Conservation (phyloP, 2,113 vertebrate genomes). For the Parotia lawesii region DNA sequence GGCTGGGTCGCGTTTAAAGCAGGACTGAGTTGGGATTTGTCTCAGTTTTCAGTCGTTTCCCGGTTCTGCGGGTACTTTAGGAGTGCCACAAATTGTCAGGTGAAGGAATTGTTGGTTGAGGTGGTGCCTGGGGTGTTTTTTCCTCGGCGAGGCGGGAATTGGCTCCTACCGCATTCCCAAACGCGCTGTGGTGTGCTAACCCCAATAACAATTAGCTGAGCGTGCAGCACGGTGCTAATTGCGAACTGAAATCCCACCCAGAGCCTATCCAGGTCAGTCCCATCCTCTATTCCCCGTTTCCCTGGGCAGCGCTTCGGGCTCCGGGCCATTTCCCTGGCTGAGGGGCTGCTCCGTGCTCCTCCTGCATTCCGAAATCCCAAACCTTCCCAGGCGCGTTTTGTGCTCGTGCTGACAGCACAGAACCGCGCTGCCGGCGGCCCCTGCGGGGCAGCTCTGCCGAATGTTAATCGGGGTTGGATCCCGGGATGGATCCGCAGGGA, state of each 20-base stretch:
- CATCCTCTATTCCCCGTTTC: not conserved
- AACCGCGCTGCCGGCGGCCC: not conserved
- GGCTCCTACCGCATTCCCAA: not conserved
- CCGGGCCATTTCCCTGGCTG: not conserved
- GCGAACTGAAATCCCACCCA: not conserved
- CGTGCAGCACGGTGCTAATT: not conserved
- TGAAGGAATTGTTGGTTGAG: not conserved
- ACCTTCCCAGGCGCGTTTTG: not conserved
- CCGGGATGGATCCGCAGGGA: not conserved
- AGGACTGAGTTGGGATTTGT: not conserved
- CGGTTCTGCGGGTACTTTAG: not conserved
- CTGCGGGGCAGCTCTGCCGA: fast-evolving
- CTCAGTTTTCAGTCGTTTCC: not conserved
- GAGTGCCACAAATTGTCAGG: not conserved
- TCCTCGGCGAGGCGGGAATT: not conserved
- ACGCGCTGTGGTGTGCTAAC: not conserved
- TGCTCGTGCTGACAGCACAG: not conserved
- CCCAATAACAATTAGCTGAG: not conserved
- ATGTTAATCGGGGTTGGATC: not conserved
- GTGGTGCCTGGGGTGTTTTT: not conserved
- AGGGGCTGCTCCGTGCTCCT: not conserved
- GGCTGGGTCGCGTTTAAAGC: not conserved
- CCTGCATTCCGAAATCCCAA: not conserved
- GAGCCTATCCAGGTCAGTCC: not conserved
- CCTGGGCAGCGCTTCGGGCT: not conserved